Base-by-base conservation (phyloP, 1,140 invertebrate genomes). In the Lethrus apterus region DNA sequence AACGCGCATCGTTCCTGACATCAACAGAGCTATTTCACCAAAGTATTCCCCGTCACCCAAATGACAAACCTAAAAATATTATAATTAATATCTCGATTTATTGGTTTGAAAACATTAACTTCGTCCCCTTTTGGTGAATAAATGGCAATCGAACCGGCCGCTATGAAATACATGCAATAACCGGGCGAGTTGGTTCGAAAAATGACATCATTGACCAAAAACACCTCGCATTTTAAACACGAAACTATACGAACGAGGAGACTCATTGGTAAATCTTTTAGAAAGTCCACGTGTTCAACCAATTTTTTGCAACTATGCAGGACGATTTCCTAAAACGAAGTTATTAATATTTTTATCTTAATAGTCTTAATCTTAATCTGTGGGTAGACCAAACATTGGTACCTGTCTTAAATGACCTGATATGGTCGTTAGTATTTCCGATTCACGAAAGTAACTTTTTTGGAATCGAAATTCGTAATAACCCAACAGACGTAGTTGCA, bases 81-180 rank as follows among this genome's bases (percentile, higher is more conserved):
- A n/a, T n/a, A n/a, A n/a, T n/a, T n/a, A n/a, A n/a, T n/a, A n/a
- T n/a, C n/a, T n/a, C n/a, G n/a, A n/a, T n/a, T n/a, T n/a, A n/a
- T n/a, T n/a, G n/a, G n/a, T n/a, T n/a, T n/a, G n/a, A n/a, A n/a
- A n/a, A n/a, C n/a, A n/a, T n/a, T n/a, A n/a, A n/a, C 71, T 59
- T 78, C 76, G 51, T 70, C 70, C 13, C 77, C 77, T 23, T 69
- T 71, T 5, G 70, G 59, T 1, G 76, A 75, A 11, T 71, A 66
- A 18, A 78, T 65, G 3, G 72, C 71, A 0, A 78, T 72, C 2
- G 71, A 73, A 11, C 77, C 77, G 23, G 57, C 66, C 1, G 68
- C 68, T 8, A 78, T 62, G 48, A 78, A 78, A 54, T 68, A 79
- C 74, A 79, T 77, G 46, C 69, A 75, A 32, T 75, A 69, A 8